These are phyloP conservation scores for Aphis gossypii DNA, from an alignment of 1,140 invertebrate genomes.

Conservation along the genomic window DNA sequence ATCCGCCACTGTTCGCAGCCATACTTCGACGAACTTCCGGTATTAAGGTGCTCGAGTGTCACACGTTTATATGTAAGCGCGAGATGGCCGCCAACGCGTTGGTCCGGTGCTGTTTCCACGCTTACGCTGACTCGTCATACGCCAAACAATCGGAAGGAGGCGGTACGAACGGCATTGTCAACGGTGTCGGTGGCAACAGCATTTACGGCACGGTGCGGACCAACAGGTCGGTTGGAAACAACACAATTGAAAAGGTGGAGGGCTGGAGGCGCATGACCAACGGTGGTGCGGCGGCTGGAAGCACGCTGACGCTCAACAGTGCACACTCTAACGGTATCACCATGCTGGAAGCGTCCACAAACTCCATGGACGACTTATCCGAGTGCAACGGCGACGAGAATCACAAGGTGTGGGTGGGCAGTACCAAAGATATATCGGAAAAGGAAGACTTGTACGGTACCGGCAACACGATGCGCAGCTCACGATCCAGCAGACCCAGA, in stretches of 20 bases:
- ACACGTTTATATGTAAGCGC: slow-evolving; percentile 97
- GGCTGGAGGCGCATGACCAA: slow-evolving; percentile 66
- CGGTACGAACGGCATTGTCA: slow-evolving; percentile 68
- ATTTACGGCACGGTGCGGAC: slow-evolving; percentile 66
- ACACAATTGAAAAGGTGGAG: slow-evolving; percentile 65
- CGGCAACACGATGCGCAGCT: slow-evolving; percentile 72
- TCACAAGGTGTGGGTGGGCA: slow-evolving; percentile 88
- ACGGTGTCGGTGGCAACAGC: slow-evolving; percentile 65
- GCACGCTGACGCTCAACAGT: slow-evolving; percentile 69
- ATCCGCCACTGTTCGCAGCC: slow-evolving; percentile 96
- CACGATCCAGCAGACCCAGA: slow-evolving; percentile 78
- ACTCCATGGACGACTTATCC: slow-evolving; percentile 71
- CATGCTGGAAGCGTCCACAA: slow-evolving; percentile 64
- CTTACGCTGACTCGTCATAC: slow-evolving; percentile 92
- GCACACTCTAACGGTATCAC: slow-evolving; percentile 61
- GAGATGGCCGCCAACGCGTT: slow-evolving; percentile 94
- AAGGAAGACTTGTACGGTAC: slow-evolving; percentile 74
- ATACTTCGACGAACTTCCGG: slow-evolving; percentile 93
- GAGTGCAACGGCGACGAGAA: slow-evolving; percentile 90
- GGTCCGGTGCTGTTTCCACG: slow-evolving; percentile 93
- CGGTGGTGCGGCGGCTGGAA: slow-evolving; percentile 65
- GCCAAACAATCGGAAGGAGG: slow-evolving; percentile 77
- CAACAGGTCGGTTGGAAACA: slow-evolving; percentile 61
- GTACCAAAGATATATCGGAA: slow-evolving; percentile 73
- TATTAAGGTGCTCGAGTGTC: slow-evolving; percentile 99